Conservation (phyloP, 2,797 vertebrate genomes). For the Cryptoblepharus egeriae region DNA sequence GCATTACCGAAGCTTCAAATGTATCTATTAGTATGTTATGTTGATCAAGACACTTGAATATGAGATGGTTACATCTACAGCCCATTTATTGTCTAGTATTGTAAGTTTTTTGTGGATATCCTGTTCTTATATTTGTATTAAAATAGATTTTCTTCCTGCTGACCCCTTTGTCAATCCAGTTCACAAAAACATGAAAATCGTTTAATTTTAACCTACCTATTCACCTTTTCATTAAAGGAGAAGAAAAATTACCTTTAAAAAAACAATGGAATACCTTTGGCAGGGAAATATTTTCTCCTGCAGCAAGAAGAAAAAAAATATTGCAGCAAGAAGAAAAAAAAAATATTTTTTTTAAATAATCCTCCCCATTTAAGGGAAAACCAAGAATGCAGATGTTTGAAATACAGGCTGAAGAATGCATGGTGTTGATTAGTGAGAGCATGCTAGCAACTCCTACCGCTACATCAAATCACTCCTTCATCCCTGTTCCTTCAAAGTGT, state of each 20-base stretch:
- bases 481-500: no score
- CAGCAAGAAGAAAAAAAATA: not conserved
- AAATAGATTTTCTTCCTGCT: not conserved
- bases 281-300: not conserved
- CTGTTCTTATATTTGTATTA: not conserved
- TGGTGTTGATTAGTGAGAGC: no score
- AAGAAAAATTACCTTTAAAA: not conserved
- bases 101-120: not conserved
- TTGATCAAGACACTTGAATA: not conserved
- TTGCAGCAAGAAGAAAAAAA: no score
- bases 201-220: conserved; percentile 3
- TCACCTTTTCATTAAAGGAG: not conserved
- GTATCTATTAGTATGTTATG: not conserved
- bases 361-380: not conserved
- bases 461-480: no score
- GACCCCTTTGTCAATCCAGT: not conserved
- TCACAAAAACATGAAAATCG: not conserved
- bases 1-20: not conserved
- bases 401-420: no score
- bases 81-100: not conserved
- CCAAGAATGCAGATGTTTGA: not conserved
- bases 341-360: no score
- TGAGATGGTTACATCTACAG: not conserved
- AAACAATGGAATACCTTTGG: not conserved
- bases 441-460: no score